Percentiles rank a stretch among this genome's conserved stretches.
Conservation (phyloP, 2,113 vertebrate genomes). For the Dicentrarchus labrax region DNA sequence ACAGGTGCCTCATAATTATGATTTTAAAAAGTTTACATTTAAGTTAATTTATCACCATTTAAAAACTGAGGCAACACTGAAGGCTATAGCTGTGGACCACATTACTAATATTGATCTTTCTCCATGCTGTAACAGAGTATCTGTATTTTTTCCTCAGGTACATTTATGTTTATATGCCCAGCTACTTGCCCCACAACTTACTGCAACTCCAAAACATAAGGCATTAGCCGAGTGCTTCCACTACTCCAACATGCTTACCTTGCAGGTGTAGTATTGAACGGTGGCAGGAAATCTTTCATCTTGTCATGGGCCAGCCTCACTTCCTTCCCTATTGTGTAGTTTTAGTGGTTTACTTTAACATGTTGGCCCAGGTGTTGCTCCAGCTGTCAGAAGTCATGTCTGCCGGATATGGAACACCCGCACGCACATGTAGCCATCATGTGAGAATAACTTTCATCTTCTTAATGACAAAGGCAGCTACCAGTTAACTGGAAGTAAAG, state of each 20-base stretch:
- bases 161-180: background rate
- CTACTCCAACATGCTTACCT: background rate
- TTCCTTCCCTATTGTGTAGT: slow-evolving; percentile 34
- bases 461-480: slow-evolving; percentile 5
- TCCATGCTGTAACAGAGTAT: background rate
- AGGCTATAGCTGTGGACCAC: no score
- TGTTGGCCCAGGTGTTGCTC: slow-evolving; percentile 16
- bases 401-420: slow-evolving; percentile 20
- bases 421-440: background rate
- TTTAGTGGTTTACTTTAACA: slow-evolving; percentile 7
- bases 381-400: background rate
- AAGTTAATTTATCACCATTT: no score
- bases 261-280: background rate
- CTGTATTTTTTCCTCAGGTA: background rate
- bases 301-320: background rate
- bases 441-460: slow-evolving; percentile 26
- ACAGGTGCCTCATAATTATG: no score
- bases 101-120: background rate
- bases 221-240: background rate
- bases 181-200: no score
- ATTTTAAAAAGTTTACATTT: no score
- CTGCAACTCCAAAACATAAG: slow-evolving; percentile 5
- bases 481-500: background rate
- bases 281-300: slow-evolving; percentile 42
- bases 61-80: background rate